A percentile compares a stretch with the other conserved stretches of the same genome.
Evolutionary conservation across 2,113 vertebrate genomes (phyloP).

Genomic region (Hepsetus odoe): DNA sequence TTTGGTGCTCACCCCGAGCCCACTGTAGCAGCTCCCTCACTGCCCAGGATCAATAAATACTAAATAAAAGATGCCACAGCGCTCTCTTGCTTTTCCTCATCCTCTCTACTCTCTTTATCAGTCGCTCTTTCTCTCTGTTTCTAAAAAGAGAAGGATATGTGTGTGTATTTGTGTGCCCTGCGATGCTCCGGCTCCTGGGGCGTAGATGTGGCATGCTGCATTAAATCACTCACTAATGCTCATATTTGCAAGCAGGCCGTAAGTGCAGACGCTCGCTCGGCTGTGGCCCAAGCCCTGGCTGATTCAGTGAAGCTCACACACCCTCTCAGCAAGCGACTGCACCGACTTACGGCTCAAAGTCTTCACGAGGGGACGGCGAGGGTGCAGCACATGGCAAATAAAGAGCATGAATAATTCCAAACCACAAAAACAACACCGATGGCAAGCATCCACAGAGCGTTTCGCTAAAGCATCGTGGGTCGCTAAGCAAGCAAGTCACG

Average conservation of each 20-base stretch:
- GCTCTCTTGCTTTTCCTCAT: constrained; percentile 48
- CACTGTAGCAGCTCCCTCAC: neutral
- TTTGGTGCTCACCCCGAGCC: constrained; percentile 51
- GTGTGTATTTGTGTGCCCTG: neutral
- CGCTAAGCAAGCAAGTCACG: constrained; percentile 52
- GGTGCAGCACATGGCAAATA: constrained; percentile 21
- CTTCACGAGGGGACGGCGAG: constrained; percentile 34
- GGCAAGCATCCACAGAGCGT: constrained; percentile 61
- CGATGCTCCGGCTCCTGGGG: neutral
- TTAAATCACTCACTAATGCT: constrained; percentile 27
- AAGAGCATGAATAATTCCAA: constrained; percentile 40
- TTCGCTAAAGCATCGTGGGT: constrained; percentile 39
- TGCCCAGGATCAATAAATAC: constrained; percentile 70
- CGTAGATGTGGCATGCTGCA: neutral
- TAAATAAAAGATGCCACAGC: constrained; percentile 47
- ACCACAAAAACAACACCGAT: neutral
- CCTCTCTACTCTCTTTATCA: neutral
- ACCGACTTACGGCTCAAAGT: neutral
- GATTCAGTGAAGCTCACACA: neutral
- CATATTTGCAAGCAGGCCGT: neutral
- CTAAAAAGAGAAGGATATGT: neutral
- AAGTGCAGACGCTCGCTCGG: constrained; percentile 7
- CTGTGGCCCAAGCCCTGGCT: constrained; percentile 7
- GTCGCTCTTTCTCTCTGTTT: neutral
- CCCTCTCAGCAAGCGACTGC: neutral